phyloP scores from a whole-genome alignment of 2,113 vertebrate genomes.

The Bothrops jararaca region DNA sequence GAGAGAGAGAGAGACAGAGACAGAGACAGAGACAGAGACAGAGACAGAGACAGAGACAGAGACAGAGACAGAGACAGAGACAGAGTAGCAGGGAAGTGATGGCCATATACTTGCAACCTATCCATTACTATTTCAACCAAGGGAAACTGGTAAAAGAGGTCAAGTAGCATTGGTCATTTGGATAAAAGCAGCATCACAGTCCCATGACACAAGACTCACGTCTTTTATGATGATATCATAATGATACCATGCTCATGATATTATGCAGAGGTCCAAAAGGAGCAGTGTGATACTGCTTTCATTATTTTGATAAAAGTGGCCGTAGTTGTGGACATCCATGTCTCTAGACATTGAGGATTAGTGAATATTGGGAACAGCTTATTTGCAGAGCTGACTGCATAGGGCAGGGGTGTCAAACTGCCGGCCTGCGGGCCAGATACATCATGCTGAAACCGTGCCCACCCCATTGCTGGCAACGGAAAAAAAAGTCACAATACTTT shows the following conservation, averaged over 20 bases:
- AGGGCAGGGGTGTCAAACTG: background rate
- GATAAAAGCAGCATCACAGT: background rate
- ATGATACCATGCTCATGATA: background rate
- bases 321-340: background rate
- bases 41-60: no score
- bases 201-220: background rate
- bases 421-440: fast-evolving
- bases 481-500: no score
- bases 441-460: no score
- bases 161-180: background rate
- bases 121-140: background rate
- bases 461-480: no score
- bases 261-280: background rate
- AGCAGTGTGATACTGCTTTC: background rate
- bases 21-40: no score
- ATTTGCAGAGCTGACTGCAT: background rate
- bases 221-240: background rate
- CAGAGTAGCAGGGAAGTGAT: background rate
- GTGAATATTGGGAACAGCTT: background rate
- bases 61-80: background rate
- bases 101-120: background rate
- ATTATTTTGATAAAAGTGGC: background rate
- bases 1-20: no score
- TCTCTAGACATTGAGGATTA: background rate
- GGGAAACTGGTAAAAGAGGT: background rate